phyloP scores from a whole-genome alignment of 2,888 invertebrate genomes.

The Muschampia plurimacula region DNA sequence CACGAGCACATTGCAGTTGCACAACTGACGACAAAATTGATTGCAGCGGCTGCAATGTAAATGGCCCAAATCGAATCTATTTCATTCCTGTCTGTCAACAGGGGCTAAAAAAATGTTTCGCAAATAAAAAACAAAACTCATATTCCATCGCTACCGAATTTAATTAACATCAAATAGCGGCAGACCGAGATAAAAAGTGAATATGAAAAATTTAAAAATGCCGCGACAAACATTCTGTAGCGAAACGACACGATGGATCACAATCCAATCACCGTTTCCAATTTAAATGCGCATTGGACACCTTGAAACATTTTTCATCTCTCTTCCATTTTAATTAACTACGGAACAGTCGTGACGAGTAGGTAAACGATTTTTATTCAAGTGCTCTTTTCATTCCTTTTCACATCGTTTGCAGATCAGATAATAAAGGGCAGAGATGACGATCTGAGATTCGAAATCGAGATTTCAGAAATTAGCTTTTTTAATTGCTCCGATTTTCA shows the following conservation, averaged over 20 bases:
- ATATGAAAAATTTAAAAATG: slow-evolving; percentile 22
- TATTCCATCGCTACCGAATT: background rate
- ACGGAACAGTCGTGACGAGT: slow-evolving; percentile 14
- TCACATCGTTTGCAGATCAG: slow-evolving; percentile 20
- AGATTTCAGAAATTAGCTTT: background rate
- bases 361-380: slow-evolving; percentile 20
- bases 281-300: slow-evolving; percentile 26
- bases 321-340: slow-evolving; percentile 33
- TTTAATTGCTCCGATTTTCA: background rate
- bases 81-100: background rate
- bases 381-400: slow-evolving; percentile 10
- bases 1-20: slow-evolving; percentile 56
- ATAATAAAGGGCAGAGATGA: background rate
- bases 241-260: slow-evolving; percentile 17
- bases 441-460: background rate
- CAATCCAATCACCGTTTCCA: slow-evolving; percentile 31
- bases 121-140: background rate
- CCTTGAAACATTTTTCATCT: slow-evolving; percentile 24
- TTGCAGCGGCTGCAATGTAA: slow-evolving; percentile 38
- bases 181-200: slow-evolving; percentile 16
- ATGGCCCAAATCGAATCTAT: slow-evolving; percentile 21
- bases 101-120: background rate
- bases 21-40: slow-evolving; percentile 44
- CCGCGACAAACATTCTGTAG: slow-evolving; percentile 24
- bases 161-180: slow-evolving; percentile 1